These are phyloP conservation scores for Horisme vitalbata DNA, from an alignment of 2,888 invertebrate genomes.

Conservation along the genomic window DNA sequence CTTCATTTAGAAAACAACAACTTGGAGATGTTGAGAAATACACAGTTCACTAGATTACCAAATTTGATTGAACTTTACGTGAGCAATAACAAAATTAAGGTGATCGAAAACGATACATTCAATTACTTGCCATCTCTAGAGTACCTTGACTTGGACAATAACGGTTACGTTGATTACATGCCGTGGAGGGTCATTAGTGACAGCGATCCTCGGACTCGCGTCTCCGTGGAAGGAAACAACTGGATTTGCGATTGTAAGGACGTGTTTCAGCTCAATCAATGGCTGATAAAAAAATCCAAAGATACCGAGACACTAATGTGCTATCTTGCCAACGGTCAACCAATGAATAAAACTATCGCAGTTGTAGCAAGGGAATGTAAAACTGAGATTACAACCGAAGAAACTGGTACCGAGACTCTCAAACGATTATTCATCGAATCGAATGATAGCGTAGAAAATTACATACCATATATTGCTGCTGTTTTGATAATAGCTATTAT, in stretches of 20 bases:
- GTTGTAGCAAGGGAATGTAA: conserved; percentile 80
- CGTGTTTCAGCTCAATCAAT: conserved; percentile 86
- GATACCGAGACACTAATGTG: conserved; percentile 87
- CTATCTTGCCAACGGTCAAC: conserved; percentile 79
- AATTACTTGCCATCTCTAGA: conserved; percentile 87
- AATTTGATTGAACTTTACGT: conserved; percentile 89
- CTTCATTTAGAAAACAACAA: conserved; percentile 91
- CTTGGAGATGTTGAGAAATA: conserved; percentile 87
- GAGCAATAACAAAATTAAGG: conserved; percentile 88
- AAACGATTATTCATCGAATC: conserved; percentile 84
- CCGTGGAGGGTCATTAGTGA: conserved; percentile 88
- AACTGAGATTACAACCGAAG: conserved; percentile 85
- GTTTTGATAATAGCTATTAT: conserved; percentile 87
- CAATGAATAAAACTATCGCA: conserved; percentile 78
- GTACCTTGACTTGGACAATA: conserved; percentile 89
- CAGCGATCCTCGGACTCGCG: conserved; percentile 85
- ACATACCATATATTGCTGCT: conserved; percentile 88
- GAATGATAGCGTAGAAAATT: conserved; percentile 86
- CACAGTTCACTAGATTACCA: conserved; percentile 90
- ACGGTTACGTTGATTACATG: conserved; percentile 89
- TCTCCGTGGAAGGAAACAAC: conserved; percentile 89
- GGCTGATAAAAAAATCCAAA: conserved; percentile 86
- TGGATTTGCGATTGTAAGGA: conserved; percentile 93
- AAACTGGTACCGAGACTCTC: conserved; percentile 82
- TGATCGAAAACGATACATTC: conserved; percentile 90